A percentile compares a stretch with the other conserved stretches of the same genome.
These are phyloP conservation scores for Mycogona germanica DNA, from an alignment of 2,888 invertebrate genomes.

Conservation along the genomic window DNA sequence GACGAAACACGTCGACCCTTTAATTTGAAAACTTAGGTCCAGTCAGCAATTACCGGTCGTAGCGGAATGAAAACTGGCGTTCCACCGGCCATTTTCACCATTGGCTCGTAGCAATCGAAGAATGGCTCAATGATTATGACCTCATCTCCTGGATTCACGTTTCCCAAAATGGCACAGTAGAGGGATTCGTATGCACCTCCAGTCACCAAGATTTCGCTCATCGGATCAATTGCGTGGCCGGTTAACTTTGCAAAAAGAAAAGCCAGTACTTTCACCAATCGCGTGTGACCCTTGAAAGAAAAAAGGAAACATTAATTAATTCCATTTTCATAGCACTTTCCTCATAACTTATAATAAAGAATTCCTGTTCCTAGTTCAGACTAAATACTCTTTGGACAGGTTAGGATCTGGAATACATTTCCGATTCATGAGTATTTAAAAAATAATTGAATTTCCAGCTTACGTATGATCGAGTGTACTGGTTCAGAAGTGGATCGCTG, in stretches of 20 bases:
- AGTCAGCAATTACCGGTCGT: conserved; percentile 49
- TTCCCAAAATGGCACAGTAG: conserved; percentile 71
- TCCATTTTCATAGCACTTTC: no score
- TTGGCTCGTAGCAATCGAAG: conserved; percentile 96
- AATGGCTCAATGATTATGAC: conserved; percentile 95
- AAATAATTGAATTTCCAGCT: conserved; percentile 35
- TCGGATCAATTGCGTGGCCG: conserved; percentile 61
- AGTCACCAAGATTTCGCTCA: conserved; percentile 76
- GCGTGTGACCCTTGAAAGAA: conserved; percentile 68
- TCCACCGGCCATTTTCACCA: conserved; percentile 81
- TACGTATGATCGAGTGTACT: conserved; percentile 91
- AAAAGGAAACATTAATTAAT: conserved; percentile 5
- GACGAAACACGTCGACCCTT: no score
- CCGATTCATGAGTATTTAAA: background rate
- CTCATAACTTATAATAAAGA: background rate
- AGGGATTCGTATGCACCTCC: conserved; percentile 91
- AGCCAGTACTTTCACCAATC: conserved; percentile 68
- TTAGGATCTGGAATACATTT: no score
- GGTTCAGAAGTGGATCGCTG: conserved; percentile 64
- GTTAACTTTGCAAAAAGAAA: conserved; percentile 73
- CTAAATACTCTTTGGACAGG: background rate
- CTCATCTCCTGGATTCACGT: conserved; percentile 60
- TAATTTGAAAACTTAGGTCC: background rate
- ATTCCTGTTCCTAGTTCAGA: background rate
- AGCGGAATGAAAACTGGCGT: conserved; percentile 75